Evolutionary conservation across 2,888 invertebrate species (phyloP).

Genomic region (Leucophora obtusa): DNA sequence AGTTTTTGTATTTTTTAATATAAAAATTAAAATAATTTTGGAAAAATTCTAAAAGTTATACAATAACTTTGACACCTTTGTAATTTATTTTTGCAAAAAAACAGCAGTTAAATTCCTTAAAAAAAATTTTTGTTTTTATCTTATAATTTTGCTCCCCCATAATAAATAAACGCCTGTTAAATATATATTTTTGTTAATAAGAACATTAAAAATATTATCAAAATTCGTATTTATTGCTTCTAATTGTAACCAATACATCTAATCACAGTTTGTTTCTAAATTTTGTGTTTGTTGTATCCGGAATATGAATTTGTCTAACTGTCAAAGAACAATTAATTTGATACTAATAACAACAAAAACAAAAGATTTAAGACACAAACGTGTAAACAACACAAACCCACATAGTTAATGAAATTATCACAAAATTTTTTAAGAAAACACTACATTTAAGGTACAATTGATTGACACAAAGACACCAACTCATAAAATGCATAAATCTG

Average conservation of each 20-base stretch:
- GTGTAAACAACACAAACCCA: slow-evolving; percentile 30
- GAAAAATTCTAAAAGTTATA: too few species aligned
- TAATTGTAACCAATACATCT: slow-evolving; percentile 34
- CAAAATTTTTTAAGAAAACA: slow-evolving; percentile 30
- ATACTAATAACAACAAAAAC: slow-evolving; percentile 41
- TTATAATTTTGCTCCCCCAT: background rate
- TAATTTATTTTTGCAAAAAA: too few species aligned
- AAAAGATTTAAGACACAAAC: slow-evolving; percentile 57
- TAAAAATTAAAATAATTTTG: too few species aligned
- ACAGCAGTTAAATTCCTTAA: too few species aligned
- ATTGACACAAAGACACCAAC: slow-evolving; percentile 56
- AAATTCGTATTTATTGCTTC: background rate
- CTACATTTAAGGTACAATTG: slow-evolving; percentile 19
- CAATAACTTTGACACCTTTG: too few species aligned
- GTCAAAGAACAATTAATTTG: slow-evolving; percentile 18
- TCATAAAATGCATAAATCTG: slow-evolving; percentile 26
- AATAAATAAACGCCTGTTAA: too few species aligned
- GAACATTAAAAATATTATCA: too few species aligned
- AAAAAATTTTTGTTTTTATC: too few species aligned
- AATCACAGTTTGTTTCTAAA: background rate
- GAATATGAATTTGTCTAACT: slow-evolving; percentile 36
- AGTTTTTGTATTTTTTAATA: too few species aligned
- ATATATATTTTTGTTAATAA: too few species aligned
- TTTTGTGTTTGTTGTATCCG: slow-evolving; percentile 32
- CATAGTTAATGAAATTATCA: slow-evolving; percentile 40